Evolutionary conservation across 2,797 vertebrate species (phyloP).

Genomic region (Oreonectes daqikongensis): DNA sequence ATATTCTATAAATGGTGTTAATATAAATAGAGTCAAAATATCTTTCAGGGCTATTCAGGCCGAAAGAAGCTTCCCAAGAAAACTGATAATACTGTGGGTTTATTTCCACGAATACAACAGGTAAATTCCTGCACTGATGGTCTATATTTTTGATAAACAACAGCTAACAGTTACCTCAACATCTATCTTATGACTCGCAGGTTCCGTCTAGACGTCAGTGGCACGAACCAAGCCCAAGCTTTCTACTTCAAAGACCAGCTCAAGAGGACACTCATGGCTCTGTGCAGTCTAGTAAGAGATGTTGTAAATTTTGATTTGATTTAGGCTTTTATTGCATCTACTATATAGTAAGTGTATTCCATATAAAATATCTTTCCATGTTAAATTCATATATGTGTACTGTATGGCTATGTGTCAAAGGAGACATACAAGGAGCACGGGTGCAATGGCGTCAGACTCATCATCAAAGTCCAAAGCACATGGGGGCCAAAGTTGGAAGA

Average conservation of each 20-base stretch:
- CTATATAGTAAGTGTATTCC: too few species aligned
- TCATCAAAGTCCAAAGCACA: constrained; percentile 19
- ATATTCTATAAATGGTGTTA: too few species aligned
- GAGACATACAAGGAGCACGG: constrained; percentile 17
- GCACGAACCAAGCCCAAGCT: constrained; percentile 68
- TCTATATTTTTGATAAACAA: not conserved
- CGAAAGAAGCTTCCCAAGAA: not conserved
- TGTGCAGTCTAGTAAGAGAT: constrained; percentile 35
- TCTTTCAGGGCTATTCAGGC: constrained; percentile 29
- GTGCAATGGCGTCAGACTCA: constrained; percentile 55
- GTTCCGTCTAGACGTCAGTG: constrained; percentile 68
- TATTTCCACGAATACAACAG: constrained; percentile 49
- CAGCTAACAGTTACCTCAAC: not conserved
- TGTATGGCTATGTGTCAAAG: constrained; percentile 15
- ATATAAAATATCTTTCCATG: not conserved
- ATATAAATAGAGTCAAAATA: too few species aligned
- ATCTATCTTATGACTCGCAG: constrained; percentile 59
- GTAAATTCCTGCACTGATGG: constrained; percentile 4
- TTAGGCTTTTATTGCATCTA: not conserved
- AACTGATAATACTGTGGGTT: not conserved
- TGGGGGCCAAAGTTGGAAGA: constrained; percentile 42
- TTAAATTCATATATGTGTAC: not conserved
- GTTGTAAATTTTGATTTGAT: not conserved
- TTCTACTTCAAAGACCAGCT: constrained; percentile 61
- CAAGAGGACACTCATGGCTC: constrained; percentile 48